Evolutionary conservation across 2,888 invertebrate species (phyloP).

Genomic region (Nemurella pictetii): DNA sequence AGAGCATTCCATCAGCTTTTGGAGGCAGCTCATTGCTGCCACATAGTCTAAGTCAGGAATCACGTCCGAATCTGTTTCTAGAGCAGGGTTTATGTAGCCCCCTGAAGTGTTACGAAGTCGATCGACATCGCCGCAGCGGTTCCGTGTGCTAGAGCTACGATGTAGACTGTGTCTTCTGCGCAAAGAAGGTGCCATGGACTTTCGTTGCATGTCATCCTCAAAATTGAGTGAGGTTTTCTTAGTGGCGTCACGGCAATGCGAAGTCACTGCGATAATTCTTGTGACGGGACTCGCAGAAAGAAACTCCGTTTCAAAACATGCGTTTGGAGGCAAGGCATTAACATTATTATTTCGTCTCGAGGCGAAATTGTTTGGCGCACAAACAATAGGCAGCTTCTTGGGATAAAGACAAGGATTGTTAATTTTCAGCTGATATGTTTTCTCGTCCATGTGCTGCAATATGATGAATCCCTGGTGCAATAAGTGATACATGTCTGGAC

Average conservation of each 20-base stretch:
- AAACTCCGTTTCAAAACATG: slow-evolving; percentile 51
- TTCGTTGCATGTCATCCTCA: background rate
- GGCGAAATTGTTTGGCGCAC: background rate
- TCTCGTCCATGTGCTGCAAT: background rate
- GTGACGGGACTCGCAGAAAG: slow-evolving; percentile 50
- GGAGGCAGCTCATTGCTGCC: slow-evolving; percentile 40
- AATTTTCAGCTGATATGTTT: background rate
- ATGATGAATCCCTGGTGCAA: background rate
- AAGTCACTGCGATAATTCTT: slow-evolving; percentile 44
- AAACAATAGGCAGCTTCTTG: background rate
- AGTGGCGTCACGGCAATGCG: background rate
- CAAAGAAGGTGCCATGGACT: background rate
- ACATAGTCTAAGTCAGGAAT: slow-evolving; percentile 39
- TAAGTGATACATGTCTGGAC: slow-evolving; percentile 6
- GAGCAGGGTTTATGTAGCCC: slow-evolving; percentile 46
- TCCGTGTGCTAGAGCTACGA: background rate
- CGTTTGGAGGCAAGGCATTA: slow-evolving; percentile 43
- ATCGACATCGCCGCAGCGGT: background rate
- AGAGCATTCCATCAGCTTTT: slow-evolving; percentile 41
- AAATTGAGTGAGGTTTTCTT: background rate
- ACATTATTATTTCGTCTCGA: background rate
- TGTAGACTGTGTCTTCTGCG: background rate
- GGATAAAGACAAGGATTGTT: background rate
- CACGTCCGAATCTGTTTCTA: slow-evolving; percentile 35
- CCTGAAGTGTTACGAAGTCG: slow-evolving; percentile 46